Base-by-base conservation (phyloP, 2,888 invertebrate species). In the Phengaris arion region DNA sequence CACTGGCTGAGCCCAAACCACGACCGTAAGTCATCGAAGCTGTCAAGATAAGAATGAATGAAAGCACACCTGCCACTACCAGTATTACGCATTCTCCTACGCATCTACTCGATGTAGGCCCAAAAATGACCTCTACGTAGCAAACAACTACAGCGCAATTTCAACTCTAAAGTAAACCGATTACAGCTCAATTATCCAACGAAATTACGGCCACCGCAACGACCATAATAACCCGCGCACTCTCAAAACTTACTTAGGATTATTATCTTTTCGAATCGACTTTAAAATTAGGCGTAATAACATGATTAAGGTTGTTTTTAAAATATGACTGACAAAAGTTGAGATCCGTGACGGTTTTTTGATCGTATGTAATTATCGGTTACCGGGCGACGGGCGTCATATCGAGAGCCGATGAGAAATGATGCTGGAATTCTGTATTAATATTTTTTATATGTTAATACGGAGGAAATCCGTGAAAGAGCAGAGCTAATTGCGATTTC, bases 41-140 rank as follows among this genome's bases (percentile, higher is more conserved):
- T 93, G 93, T 92, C 93, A 90, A 92, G 93, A 93, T 93, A 92
- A 93, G 91, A 92, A 90, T 90, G 91, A 92, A 85, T 89, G 91
- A 92, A 91, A 89, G 92, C 89, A 89, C 92, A 92, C 92, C 92
- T 92, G 92, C 91, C 86, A 89, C 93, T 86, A 91, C 93, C 86
- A 89, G 92, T 89, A 88, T 92, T 93, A 93, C 93, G 91, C 92
- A 87, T 82, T 88, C 90, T 87, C 90, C 90, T 85, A 89, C 91
- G 86, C 91, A 85, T 85, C 85, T 86, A 83, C 82, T 82, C 82
- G 83, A 80, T 77, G 81, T 81, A 82, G 84, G 83, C 82, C 9
- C 35, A 82, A 85, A 87, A 84, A 83, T 83, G 82, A 85, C 83
- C 83, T 85, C 85, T 83, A 84, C 85, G 85, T 82, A 82, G 78